Evolutionary conservation across 2,113 vertebrate species (phyloP), one percentile per base, ranked within the genome.

Genomic region (Chloroceryle aenea): DNA sequence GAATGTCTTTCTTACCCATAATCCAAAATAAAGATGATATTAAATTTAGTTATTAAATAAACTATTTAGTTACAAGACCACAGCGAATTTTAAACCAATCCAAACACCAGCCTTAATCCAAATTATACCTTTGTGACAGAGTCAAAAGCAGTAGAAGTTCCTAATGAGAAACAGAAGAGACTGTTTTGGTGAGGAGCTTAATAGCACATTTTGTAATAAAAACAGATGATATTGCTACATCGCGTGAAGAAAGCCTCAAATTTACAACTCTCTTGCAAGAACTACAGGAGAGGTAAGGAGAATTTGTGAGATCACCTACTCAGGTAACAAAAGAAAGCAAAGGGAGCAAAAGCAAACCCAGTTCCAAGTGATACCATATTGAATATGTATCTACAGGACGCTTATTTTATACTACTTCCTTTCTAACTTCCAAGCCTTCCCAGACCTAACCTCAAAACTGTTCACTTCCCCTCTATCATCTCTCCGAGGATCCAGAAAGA

Each of bases 131-230:
- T 16, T 77, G 55, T 50, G 38, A 77, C 26, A 80, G 42, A 85
- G 78, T 67, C 82, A 96, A 83, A 30, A 25, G 67, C 63, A 83
- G 63, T 55, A 47, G 8, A 69, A 90, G 40, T 59, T 59, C 55
- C 55, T 81, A 72, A 90, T 38, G 29, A 96, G 68, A 93, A 95
- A 48, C 79, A 92, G 55, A 87, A 85, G 20, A 92, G 32, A 81
- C 19, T 72, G 76, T 62, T 88, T 93, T 79, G 45, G 23, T 22
- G 52, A 66, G 23, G 36, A 79, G 25, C 53, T 88, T 66, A 73
- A 80, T 91, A 85, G 64, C 36, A 76, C 6, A 45, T 58, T 91
- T 84, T 45, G 7, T 50, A 89, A 81, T 14, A 63, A 80, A 85
- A 89, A 14, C 55, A 69, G 29, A 38, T n/a, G 53, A 9, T 48